Evolutionary conservation across 2,888 invertebrate genomes (phyloP), one percentile per base, ranked within the genome.

Genomic region (Macropis europaea): DNA sequence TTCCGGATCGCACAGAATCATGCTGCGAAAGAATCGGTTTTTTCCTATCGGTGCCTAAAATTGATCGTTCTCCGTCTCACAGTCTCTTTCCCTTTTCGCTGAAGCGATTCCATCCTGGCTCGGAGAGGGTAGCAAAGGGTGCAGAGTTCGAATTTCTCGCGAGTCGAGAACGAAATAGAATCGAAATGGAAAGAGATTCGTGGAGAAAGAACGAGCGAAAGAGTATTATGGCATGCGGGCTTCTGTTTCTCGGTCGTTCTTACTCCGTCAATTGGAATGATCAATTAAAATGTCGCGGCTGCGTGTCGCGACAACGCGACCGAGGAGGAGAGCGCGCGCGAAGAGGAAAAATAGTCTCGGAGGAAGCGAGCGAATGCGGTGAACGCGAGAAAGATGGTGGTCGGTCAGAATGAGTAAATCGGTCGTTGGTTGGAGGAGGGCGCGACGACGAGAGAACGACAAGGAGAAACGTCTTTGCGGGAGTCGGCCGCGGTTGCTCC

Each of bases 401-500:
- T 48, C 26, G 71, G 26, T 36, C 36, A 24, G 22, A 30, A 34
- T 22, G 48, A 36, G 52, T 69, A 61, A 69, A 47, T 50, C 70
- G 62, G 22, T 15, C 22, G 28, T 17, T 43, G 26, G 43, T 22
- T 5, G 15, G 13, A 28, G 30, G 32, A 52, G 24, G 7, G 30
- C 5, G n/a, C 11, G n/a, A 28, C 19, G 9, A 13, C 17, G 19
- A 30, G 24, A 26, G 32, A 24, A 17, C 40, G 34, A 38, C 28
- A 47, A 34, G 34, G 32, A 15, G 32, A 30, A 15, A 13, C 11
- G 32, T 70, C 82, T 82, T 64, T 76, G 82, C 82, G 82, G 82
- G 82, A 83, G 82, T 82, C 67, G 69, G 47, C 67, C 66, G 71
- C 56, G 17, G 53, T 30, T 62, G 47, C 76, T 73, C 71, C 68